Conservation (phyloP, 1,140 invertebrate genomes). For the Heliconius eleuchia region DNA sequence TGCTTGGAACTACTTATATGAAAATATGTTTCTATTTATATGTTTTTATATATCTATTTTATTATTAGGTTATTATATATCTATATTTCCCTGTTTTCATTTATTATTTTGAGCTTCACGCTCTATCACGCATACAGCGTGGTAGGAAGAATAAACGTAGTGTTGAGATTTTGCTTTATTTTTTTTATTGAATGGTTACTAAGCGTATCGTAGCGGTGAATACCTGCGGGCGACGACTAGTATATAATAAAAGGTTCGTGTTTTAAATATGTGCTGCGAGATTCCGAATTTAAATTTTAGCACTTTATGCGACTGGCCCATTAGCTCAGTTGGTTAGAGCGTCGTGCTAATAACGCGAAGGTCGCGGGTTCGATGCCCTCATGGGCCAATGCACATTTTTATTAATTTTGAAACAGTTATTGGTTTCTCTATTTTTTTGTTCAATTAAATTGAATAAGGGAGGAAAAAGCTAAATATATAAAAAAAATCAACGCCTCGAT, state of each 20-base stretch:
- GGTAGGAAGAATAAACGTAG: too few relatives aligned
- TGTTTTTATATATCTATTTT: too few relatives aligned
- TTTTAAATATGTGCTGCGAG: background rate
- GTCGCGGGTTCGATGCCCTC: slow-evolving; percentile 44
- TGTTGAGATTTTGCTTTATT: too few relatives aligned
- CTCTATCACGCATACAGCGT: too few relatives aligned
- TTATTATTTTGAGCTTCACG: too few relatives aligned
- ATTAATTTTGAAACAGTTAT: background rate
- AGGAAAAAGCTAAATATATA: too few relatives aligned
- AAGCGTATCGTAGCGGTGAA: background rate
- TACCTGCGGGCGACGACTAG: too few relatives aligned
- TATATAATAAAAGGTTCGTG: background rate
- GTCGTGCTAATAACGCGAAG: slow-evolving; percentile 47
- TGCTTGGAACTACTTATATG: background rate
- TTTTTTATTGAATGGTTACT: too few relatives aligned
- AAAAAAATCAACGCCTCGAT: too few relatives aligned
- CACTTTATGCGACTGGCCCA: slow-evolving; percentile 23
- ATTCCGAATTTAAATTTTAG: background rate
- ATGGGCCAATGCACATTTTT: slow-evolving; percentile 32
- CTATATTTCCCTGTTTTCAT: too few relatives aligned
- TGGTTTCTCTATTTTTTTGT: background rate
- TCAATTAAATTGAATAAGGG: too few relatives aligned
- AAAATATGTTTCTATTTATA: background rate
- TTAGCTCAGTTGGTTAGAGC: slow-evolving; percentile 48
- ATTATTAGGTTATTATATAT: too few relatives aligned